These are phyloP conservation scores for Hippoglossus stenolepis DNA, from an alignment of 2,113 vertebrate species.

Conservation along the genomic window DNA sequence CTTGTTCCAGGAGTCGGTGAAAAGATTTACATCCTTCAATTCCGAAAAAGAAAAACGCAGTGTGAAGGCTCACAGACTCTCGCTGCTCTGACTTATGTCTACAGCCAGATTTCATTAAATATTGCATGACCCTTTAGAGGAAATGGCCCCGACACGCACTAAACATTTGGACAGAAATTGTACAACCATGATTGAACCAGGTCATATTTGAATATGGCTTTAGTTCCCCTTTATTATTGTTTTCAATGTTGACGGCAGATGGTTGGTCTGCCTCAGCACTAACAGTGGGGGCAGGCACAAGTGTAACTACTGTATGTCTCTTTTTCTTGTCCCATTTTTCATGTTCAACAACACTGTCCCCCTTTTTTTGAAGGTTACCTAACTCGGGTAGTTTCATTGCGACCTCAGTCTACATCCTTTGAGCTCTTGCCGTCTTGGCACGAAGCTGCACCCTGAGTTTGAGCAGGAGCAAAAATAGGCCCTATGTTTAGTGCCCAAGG, in stretches of 20 bases:
- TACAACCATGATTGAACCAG: too few relatives aligned
- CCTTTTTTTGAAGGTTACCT: background rate
- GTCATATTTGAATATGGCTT: background rate
- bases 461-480: background rate
- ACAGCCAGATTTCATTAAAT: conserved; percentile 27
- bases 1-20: background rate
- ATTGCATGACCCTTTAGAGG: conserved; percentile 29
- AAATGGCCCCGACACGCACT: background rate
- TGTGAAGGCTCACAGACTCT: background rate
- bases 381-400: background rate
- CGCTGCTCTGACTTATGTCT: conserved; percentile 18
- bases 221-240: background rate
- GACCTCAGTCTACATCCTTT: background rate
- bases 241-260: background rate
- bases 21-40: background rate
- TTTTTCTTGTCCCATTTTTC: too few relatives aligned
- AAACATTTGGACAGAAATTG: background rate
- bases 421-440: background rate
- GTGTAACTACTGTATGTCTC: too few relatives aligned
- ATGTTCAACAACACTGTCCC: too few relatives aligned
- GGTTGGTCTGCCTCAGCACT: too few relatives aligned
- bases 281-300: too few relatives aligned
- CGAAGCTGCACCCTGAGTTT: background rate
- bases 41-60: too few relatives aligned
- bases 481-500: background rate